Base-by-base conservation (phyloP, 2,888 invertebrate species). In the Mythimna ferrago region DNA sequence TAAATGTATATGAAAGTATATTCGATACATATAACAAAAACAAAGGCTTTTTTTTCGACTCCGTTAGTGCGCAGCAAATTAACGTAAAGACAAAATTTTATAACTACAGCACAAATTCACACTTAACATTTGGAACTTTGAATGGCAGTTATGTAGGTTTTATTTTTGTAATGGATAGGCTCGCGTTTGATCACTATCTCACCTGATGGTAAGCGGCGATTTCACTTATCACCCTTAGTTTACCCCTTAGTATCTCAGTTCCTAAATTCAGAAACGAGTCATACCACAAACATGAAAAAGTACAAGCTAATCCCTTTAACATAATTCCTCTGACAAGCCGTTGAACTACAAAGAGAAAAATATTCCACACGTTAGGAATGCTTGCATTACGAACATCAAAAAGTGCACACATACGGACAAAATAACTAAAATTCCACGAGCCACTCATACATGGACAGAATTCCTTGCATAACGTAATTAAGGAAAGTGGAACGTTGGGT, bases 351-450 rank as follows among this genome's bases (percentile, higher is more conserved):
- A 85, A 87, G 79, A 70, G 66, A 80, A 83, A 85, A 82, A 83
- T 82, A 78, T 87, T 66, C 67, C 19, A 76, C 86, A 84, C 73
- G 77, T 69, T 76, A 76, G 38, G 74, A 80, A 86, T 87, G 73
- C 76, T 73, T 62, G 76, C 73, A 83, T 80, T 84, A 76, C 67
- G 73, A 76, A 82, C 78, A 74, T 76, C 82, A 83, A 83, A 87
- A 86, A 71, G 16, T 75, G 62, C 66, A 77, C 65, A 73, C 80
- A 71, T 63, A 74, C 62, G 65, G 71, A 80, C 73, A 73, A 84
- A 86, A 86, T 87, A 81, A 78, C 77, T 80, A 71, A 80, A 81
- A 87, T 85, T 77, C 75, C 66, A 73, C 63, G 41, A 75, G 64
- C 76, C 81, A 76, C 83, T 78, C 80, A 75, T 74, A 83, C 76